These are phyloP conservation scores for Andrena bicolor DNA, from an alignment of 2,888 invertebrate genomes.

Conservation along the genomic window DNA sequence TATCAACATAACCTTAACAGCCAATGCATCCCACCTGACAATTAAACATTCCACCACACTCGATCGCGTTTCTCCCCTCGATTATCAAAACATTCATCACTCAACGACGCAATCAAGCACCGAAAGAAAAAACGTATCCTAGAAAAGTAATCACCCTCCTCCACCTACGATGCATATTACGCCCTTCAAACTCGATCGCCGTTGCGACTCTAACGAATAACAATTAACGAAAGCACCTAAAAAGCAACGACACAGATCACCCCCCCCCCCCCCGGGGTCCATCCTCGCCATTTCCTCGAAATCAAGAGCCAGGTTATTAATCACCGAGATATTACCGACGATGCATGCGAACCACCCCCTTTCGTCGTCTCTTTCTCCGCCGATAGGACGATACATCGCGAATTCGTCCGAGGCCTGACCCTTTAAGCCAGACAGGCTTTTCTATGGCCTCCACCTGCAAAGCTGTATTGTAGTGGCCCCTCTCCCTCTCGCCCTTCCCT, in stretches of 20 bases:
- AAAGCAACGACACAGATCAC: background rate
- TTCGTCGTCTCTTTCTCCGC: background rate
- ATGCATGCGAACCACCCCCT: conserved; percentile 14
- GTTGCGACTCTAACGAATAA: background rate
- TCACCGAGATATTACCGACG: conserved; percentile 47
- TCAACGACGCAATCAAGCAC: no score
- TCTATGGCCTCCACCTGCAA: conserved; percentile 81
- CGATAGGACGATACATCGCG: conserved; percentile 57
- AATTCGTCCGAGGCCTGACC: conserved; percentile 78
- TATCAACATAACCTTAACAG: no score
- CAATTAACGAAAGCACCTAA: conserved; percentile 21
- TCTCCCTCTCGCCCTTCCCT: conserved; percentile 18
- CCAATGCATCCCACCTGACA: no score
- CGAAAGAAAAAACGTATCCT: no score
- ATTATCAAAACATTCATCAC: no score
- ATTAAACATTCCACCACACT: no score
- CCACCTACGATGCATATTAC: no score
- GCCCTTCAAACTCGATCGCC: background rate
- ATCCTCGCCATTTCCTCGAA: conserved; percentile 1
- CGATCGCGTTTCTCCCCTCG: no score
- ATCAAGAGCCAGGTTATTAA: conserved; percentile 38
- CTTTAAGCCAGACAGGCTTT: conserved; percentile 84
- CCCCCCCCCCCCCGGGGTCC: background rate
- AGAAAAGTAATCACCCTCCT: background rate
- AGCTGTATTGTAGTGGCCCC: conserved; percentile 68